phyloP scores from a whole-genome alignment of 53 echinoderm and acorn worm genomes.

The Actinopyga echinites region DNA sequence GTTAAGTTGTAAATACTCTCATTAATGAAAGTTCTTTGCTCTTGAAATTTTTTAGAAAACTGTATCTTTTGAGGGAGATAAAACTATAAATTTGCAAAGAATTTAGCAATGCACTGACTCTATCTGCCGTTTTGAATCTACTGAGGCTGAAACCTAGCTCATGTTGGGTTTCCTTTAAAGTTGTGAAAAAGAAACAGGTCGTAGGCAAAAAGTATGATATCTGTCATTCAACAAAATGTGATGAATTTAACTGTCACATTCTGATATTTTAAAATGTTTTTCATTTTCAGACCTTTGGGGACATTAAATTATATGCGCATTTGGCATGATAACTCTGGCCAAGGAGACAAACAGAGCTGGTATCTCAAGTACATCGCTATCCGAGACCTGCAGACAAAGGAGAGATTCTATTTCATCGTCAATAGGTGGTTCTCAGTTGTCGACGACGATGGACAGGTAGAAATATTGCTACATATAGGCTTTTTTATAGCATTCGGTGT shows the following conservation, averaged over 20 bases:
- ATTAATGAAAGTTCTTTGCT: no score
- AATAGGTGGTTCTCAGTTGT: constrained; percentile 94
- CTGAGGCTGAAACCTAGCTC: no score
- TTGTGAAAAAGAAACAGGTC: no score
- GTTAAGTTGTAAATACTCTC: no score
- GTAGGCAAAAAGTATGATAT: not conserved
- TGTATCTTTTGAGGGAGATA: no score
- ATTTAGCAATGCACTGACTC: no score
- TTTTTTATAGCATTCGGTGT: no score
- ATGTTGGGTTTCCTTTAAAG: no score
- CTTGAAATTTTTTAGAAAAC: no score
- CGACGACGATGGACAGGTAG: constrained; percentile 93
- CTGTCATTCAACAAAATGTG: not conserved
- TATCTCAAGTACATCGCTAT: constrained; percentile 85
- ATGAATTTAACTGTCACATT: not conserved
- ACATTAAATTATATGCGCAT: constrained; percentile 92
- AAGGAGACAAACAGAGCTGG: constrained; percentile 86
- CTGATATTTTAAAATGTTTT: not conserved
- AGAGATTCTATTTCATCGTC: constrained; percentile 90
- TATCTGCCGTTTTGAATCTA: no score
- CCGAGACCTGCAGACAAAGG: constrained; percentile 80
- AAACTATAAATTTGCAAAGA: no score
- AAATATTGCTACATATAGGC: no score
- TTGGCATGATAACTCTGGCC: constrained; percentile 95
- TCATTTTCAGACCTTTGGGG: constrained; percentile 72